Conservation (phyloP, 2,888 invertebrate species). For the Amphipoea lucens region DNA sequence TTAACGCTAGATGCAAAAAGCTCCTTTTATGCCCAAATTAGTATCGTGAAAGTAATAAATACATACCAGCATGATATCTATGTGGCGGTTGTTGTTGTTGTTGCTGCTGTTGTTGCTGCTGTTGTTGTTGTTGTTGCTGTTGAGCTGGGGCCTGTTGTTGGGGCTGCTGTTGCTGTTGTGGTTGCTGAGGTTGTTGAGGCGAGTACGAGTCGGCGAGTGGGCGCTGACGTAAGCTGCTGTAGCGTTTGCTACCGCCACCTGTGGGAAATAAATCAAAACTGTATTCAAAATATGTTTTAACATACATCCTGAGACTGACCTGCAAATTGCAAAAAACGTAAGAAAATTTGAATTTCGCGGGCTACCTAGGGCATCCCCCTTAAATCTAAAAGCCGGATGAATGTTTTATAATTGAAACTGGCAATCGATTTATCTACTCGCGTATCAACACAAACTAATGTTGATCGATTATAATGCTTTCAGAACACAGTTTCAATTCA, state of each 20-base stretch:
- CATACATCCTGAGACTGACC: too few relatives aligned
- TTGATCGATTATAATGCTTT: too few relatives aligned
- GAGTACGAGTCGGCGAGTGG: conserved; percentile 90
- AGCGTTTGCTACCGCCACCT: conserved; percentile 89
- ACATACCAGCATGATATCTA: conserved; percentile 79
- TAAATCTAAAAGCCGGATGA: not conserved
- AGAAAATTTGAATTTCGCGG: too few relatives aligned
- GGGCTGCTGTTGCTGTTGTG: conserved; percentile 58
- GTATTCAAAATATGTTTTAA: not conserved
- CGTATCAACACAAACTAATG: not conserved
- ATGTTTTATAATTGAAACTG: not conserved
- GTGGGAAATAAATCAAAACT: conserved; percentile 21
- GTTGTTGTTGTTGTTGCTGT: conserved; percentile 62
- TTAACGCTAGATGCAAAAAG: not conserved
- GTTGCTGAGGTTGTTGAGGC: conserved; percentile 74
- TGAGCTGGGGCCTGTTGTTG: conserved; percentile 58
- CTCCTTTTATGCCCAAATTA: not conserved
- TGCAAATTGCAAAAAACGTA: too few relatives aligned
- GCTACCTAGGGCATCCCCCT: too few relatives aligned
- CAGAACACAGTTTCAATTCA: too few relatives aligned
- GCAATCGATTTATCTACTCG: not conserved
- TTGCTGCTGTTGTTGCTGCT: conserved; percentile 44
- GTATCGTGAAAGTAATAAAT: not conserved
- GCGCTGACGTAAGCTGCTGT: conserved; percentile 90
- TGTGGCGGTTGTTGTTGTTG: conserved; percentile 68